Conservation (phyloP, 2,113 vertebrate species). For the Anoplopoma fimbria region DNA sequence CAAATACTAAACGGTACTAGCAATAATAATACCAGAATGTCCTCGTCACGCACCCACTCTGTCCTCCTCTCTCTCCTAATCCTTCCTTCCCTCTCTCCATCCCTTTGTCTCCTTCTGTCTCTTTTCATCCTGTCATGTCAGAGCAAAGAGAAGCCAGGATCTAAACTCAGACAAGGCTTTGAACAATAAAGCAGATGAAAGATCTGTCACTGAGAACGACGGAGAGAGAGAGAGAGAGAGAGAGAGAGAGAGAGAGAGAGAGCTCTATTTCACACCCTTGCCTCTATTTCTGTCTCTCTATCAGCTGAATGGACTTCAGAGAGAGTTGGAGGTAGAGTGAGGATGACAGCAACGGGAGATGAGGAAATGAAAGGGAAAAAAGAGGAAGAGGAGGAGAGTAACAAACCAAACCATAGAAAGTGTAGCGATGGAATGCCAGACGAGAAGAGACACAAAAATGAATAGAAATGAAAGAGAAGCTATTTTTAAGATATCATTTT, state of each 20-base stretch:
- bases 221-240: not conserved
- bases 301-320: slow-evolving; percentile 47
- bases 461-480: not conserved
- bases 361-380: slow-evolving; percentile 10
- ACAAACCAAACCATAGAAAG: not conserved
- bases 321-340: not conserved
- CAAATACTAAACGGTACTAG: not conserved
- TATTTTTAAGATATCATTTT: not conserved
- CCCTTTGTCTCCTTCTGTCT: not conserved
- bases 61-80: not conserved
- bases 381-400: not conserved
- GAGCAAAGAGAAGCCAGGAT: slow-evolving; percentile 33
- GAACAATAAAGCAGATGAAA: slow-evolving; percentile 60
- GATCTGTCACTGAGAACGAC: slow-evolving; percentile 20
- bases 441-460: not conserved
- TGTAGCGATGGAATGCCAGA: not conserved
- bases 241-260: not conserved
- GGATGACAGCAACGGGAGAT: slow-evolving; percentile 6
- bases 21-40: not conserved
- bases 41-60: not conserved
- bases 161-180: slow-evolving; percentile 54
- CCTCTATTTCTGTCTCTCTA: slow-evolving; percentile 41
- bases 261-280: slow-evolving; percentile 13
- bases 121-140: slow-evolving; percentile 47
- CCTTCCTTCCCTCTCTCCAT: not conserved